A percentile compares a stretch with the other conserved stretches of the same genome.
Evolutionary conservation across 2,113 vertebrate species (phyloP).

Genomic region (Rhinopithecus roxellana): DNA sequence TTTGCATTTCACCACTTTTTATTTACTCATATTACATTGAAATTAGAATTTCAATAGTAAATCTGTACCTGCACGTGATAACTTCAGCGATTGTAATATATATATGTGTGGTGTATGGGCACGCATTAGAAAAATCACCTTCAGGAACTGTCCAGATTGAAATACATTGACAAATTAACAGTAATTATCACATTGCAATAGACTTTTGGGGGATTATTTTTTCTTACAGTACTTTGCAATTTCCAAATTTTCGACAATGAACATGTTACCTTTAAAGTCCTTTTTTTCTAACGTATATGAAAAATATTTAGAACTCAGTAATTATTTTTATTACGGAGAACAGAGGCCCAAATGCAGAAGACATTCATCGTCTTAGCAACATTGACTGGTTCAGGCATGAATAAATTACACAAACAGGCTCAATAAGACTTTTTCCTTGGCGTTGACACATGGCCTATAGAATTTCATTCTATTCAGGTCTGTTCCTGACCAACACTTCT

Average conservation of each 20-base stretch:
- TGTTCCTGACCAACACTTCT: background rate
- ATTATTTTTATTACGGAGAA: background rate
- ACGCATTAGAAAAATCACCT: background rate
- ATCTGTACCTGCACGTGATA: background rate
- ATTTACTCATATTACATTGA: background rate
- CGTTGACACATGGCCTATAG: background rate
- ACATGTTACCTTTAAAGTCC: background rate
- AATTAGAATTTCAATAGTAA: background rate
- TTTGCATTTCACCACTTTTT: background rate
- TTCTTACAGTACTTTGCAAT: background rate
- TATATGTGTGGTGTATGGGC: background rate
- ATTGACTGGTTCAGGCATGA: background rate
- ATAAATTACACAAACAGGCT: background rate
- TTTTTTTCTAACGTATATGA: background rate
- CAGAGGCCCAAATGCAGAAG: background rate
- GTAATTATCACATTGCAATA: background rate
- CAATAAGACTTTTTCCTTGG: background rate
- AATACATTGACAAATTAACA: background rate
- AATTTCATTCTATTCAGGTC: background rate
- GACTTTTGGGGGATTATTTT: background rate
- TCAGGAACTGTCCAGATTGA: background rate
- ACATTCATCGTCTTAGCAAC: background rate
- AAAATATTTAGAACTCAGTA: background rate
- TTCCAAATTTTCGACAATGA: background rate
- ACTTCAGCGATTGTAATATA: background rate